Evolutionary conservation across 2,797 vertebrate genomes (phyloP), one percentile per base, ranked within the genome.

Genomic region (Coranthus polyacanthus): DNA sequence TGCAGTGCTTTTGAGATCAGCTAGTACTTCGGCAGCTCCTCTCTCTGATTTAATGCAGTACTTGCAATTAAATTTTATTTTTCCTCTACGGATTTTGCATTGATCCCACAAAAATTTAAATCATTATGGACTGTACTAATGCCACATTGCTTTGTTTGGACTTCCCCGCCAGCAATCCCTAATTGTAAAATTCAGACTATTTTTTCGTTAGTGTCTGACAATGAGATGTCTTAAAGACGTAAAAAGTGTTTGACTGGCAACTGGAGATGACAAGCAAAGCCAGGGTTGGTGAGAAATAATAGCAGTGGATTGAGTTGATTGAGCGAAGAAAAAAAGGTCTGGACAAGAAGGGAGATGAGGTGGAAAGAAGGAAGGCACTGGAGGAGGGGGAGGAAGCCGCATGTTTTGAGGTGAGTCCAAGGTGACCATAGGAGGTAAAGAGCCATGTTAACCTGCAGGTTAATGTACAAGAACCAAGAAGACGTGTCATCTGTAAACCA

Each of bases 391-490:
- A 56, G 62, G 77, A 64, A 74, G 82, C 80, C 41, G 88, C 84
- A 75, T 79, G 69, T 82, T 91, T 90, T 68, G 83, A 92, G 92
- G 91, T 90, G 88, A 92, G 73, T 88, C 81, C 91, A 93, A 93
- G 91, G 92, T 91, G 87, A 91, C 71, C 80, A 63, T 50, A 66
- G 70, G 72, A 84, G 79, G 66, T 84, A 84, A 85, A 83, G 72
- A 76, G 77, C 47, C 59, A 46, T 51, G 52, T 88, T 86, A 85
- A 91, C 83, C 85, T 82, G 78, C 85, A 78, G 82, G 79, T 88
- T 89, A 88, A 88, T 77, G 71, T 67, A 72, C 69, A 53, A 26
- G 24, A 26, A 26, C 24, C 6, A 26, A 26, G 75, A 46, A 51
- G 44, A 72, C 55, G 52, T 26, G n/a, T 63, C 78, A 76, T 80